These are phyloP conservation scores for Anguilla pacifica DNA, from an alignment of 2,797 vertebrate genomes.

Conservation along the genomic window DNA sequence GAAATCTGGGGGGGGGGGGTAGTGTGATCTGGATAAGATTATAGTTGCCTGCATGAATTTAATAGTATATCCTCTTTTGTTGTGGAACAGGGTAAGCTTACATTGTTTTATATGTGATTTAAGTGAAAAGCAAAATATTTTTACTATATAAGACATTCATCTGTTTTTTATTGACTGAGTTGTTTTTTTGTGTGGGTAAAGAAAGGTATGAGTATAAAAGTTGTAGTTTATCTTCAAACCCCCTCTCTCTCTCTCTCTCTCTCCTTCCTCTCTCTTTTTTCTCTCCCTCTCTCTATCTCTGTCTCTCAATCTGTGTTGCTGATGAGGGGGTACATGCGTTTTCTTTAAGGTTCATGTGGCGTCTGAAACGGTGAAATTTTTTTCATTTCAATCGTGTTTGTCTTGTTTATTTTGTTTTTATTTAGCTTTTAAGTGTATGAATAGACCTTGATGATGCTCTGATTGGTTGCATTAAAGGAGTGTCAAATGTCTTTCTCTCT, in stretches of 20 bases:
- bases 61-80: not conserved
- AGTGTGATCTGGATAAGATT: not conserved
- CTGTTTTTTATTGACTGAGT: not conserved
- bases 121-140: not conserved
- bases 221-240: not conserved
- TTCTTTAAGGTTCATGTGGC: no score
- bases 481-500: no score
- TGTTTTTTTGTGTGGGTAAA: not conserved
- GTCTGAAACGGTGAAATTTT: no score
- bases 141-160: not conserved
- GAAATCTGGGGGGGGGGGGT: not conserved
- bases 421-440: no score
- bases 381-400: no score
- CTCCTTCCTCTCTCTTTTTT: not conserved
- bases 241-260: not conserved
- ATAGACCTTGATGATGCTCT: no score
- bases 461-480: no score
- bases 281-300: not conserved
- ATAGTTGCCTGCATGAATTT: not conserved
- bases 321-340: no score
- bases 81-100: not conserved
- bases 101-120: not conserved
- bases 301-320: no score
- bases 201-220: not conserved
- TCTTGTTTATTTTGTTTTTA: no score